Evolutionary conservation across 1,140 invertebrate genomes (phyloP).

Genomic region (Hylyphantes graminicola): DNA sequence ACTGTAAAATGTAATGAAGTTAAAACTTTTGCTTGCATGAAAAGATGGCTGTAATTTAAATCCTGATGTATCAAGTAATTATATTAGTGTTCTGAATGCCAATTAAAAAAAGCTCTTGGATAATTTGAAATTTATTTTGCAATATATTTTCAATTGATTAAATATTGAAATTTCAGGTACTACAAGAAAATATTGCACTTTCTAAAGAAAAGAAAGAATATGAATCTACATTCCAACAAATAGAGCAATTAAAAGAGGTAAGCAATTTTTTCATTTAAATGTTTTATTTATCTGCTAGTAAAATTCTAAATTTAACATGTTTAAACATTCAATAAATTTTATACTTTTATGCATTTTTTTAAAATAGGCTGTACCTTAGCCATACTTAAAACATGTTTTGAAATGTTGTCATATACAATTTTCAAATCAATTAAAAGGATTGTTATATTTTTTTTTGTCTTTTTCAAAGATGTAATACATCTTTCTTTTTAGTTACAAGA

Average conservation of each 20-base stretch:
- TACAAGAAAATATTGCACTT: not conserved
- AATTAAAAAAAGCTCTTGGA: too few relatives aligned
- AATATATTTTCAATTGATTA: too few relatives aligned
- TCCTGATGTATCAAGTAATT: too few relatives aligned
- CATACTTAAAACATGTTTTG: not conserved
- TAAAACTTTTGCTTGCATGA: too few relatives aligned
- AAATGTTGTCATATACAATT: not conserved
- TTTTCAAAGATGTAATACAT: not conserved
- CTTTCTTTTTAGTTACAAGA: conserved; percentile 52
- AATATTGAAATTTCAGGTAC: too few relatives aligned
- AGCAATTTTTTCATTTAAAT: not conserved
- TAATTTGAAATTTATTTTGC: too few relatives aligned
- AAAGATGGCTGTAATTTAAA: too few relatives aligned
- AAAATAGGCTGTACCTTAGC: not conserved
- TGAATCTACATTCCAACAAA: conserved; percentile 51
- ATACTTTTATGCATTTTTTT: conserved; percentile 2
- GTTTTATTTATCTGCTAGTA: not conserved
- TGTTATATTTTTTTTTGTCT: too few relatives aligned
- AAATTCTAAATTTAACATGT: not conserved
- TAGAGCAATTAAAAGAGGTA: conserved; percentile 57
- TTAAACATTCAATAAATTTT: not conserved
- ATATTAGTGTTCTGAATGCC: too few relatives aligned
- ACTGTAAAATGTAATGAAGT: too few relatives aligned
- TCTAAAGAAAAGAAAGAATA: conserved; percentile 43
- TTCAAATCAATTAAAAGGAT: too few relatives aligned